Percentiles rank a stretch among this genome's conserved stretches.
phyloP scores from a whole-genome alignment of 2,888 invertebrate genomes.

The Cancer borealis region DNA sequence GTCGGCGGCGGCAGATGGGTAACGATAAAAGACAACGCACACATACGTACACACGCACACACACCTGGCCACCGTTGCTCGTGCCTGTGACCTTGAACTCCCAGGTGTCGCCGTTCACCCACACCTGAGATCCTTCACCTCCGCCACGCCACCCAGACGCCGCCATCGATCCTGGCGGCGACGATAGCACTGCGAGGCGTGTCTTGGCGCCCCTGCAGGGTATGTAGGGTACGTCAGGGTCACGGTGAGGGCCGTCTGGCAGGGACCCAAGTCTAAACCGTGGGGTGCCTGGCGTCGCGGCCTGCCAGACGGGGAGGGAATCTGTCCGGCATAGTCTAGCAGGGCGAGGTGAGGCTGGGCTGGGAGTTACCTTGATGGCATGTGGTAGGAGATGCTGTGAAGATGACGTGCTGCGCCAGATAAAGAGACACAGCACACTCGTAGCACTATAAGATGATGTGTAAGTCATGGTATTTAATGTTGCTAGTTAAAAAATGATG shows the following conservation, averaged over 20 bases:
- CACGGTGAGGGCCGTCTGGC: slow-evolving; percentile 17
- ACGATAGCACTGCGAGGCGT: not conserved
- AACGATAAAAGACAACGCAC: not conserved
- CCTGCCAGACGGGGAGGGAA: not conserved
- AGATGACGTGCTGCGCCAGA: too few species aligned
- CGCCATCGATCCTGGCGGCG: not conserved
- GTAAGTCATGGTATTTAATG: too few species aligned
- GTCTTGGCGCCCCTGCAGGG: not conserved
- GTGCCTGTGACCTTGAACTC: not conserved
- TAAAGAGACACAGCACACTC: too few species aligned
- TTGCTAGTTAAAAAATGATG: too few species aligned
- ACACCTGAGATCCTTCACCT: not conserved
- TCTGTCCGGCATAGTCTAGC: not conserved
- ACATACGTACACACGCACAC: slow-evolving; percentile 2
- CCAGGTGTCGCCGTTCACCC: not conserved
- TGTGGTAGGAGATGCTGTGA: too few species aligned
- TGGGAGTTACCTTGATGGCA: too few species aligned
- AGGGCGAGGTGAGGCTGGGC: not conserved
- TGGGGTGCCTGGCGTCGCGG: not conserved
- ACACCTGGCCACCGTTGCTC: not conserved
- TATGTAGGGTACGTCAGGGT: slow-evolving; percentile 24
- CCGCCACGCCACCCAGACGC: not conserved
- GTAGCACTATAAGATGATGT: too few species aligned
- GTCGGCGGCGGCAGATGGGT: not conserved
- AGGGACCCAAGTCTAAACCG: not conserved